Percentiles rank a stretch among this genome's conserved stretches.
phyloP scores from a whole-genome alignment of 2,888 invertebrate genomes.

The Philonicus albiceps region DNA sequence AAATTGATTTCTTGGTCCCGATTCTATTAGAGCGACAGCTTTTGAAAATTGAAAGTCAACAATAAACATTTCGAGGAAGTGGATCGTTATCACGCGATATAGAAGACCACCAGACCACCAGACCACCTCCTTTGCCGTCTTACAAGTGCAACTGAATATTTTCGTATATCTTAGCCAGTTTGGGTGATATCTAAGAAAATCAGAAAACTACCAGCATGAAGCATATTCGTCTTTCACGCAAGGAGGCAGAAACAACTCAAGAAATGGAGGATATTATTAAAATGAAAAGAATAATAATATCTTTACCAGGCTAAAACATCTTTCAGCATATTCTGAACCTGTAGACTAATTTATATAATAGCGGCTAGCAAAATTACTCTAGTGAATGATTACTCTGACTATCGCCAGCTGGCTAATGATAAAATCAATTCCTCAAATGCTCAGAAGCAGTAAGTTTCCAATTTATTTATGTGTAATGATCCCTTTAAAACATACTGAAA shows the following conservation, averaged over 20 bases:
- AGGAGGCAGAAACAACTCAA: not conserved
- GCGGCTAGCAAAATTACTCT: not conserved
- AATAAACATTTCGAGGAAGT: constrained; percentile 32
- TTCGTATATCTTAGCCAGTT: not conserved
- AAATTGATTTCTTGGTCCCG: constrained; percentile 29
- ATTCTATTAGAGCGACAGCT: constrained; percentile 34
- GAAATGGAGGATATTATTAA: constrained; percentile 15
- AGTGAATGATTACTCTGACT: not conserved
- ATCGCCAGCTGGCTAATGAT: not conserved
- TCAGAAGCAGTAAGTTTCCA: not conserved
- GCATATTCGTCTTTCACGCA: not conserved
- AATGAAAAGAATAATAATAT: constrained; percentile 27
- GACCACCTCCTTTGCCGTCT: not conserved
- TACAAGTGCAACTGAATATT: constrained; percentile 26
- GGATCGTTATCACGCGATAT: constrained; percentile 13
- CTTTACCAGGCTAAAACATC: not conserved
- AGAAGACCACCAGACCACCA: not conserved
- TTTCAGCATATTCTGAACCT: not conserved
- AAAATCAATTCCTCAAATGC: constrained; percentile 16
- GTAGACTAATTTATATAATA: constrained; percentile 3
- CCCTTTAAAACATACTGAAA: not conserved
- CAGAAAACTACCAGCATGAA: not conserved
- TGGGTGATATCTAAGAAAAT: not conserved
- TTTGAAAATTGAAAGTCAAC: constrained; percentile 37
- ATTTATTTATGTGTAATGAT: not conserved